Evolutionary conservation across 2,797 vertebrate genomes (phyloP).

Genomic region (Brachyrhaphis roseni): DNA sequence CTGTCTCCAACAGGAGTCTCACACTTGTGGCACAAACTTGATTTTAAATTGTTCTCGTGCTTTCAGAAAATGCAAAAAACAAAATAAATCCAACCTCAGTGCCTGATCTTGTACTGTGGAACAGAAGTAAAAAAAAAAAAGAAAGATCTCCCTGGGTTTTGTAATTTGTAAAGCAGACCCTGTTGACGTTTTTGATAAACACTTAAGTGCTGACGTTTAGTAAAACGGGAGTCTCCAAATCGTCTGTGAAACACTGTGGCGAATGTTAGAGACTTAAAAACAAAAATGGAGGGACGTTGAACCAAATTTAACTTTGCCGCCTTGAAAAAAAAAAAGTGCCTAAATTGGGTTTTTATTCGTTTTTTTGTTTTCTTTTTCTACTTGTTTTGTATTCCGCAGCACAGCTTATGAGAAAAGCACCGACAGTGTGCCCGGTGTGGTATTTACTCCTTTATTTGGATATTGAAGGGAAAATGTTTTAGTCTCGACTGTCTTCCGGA

Average conservation of each 20-base stretch:
- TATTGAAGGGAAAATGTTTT: conserved; percentile 80
- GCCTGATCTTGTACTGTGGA: conserved; percentile 84
- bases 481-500: conserved; percentile 66
- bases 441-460: conserved; percentile 68
- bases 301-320: conserved; percentile 27
- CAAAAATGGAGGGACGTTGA: conserved; percentile 30
- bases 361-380: conserved; percentile 21
- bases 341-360: conserved; percentile 42
- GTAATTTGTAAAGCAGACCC: conserved; percentile 18
- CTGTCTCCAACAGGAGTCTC: conserved; percentile 76
- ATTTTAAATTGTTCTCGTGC: conserved; percentile 58
- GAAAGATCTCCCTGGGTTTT: conserved; percentile 32
- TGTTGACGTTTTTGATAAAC: neutral
- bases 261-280: conserved; percentile 35
- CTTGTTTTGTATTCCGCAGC: conserved; percentile 64
- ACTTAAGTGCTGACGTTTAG: neutral
- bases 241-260: conserved; percentile 43
- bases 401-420: conserved; percentile 65
- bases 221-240: conserved; percentile 1
- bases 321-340: conserved; percentile 72
- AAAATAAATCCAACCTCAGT: conserved; percentile 77
- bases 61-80: conserved; percentile 73
- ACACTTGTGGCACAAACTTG: conserved; percentile 73
- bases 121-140: conserved; percentile 32
- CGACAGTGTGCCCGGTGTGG: conserved; percentile 70